Base-by-base conservation (phyloP, 2,888 invertebrate species). In the Pachliopta kotzebuea region DNA sequence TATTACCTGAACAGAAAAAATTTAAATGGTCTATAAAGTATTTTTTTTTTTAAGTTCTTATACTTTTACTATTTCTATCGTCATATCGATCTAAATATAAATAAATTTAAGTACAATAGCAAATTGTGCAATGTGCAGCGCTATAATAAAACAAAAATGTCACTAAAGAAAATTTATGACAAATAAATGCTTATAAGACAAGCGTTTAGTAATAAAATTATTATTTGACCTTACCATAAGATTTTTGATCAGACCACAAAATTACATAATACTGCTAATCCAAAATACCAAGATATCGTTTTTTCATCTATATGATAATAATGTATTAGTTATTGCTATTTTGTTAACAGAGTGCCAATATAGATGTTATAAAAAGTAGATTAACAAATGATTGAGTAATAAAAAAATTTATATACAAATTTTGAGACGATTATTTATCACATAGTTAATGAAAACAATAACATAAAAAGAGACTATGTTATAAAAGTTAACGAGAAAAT, bases 301-400 rank as follows among this genome's bases (percentile, higher is more conserved):
- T 57, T 61, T 52, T 62, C 67, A 65, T 59, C 52, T 62, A 63
- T 63, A 68, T 65, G 67, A 29, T 65, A 69, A 67, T 68, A 61
- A 49, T 56, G 65, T 56, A 60, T 49, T 63, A 56, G 52, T 62
- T 21, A 42, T 56, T n/a, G 45, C 45, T 45, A 45, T 45, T 45
- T 45, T n/a, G n/a, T 45, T 45, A 45, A 45, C n/a, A 45, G 14
- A 37, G 11, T 37, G 14, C 14, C 37, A 45, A 45, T 45, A 45
- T 45, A 18, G 45, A 45, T 45, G 11, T n/a, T n/a, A 45, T 45
- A n/a, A 45, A 45, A 45, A 14, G 37, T 45, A 45, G 45, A 45
- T n/a, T 45, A n/a, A n/a, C 4, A n/a, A n/a, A 45, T 45, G n/a
- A 18, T 18, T 4, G 18, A 45, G n/a, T 2, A n/a, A n/a, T 18